A percentile compares a stretch with the other conserved stretches of the same genome.
phyloP scores from a whole-genome alignment of 1,140 invertebrate species.

The Plodia interpunctella region DNA sequence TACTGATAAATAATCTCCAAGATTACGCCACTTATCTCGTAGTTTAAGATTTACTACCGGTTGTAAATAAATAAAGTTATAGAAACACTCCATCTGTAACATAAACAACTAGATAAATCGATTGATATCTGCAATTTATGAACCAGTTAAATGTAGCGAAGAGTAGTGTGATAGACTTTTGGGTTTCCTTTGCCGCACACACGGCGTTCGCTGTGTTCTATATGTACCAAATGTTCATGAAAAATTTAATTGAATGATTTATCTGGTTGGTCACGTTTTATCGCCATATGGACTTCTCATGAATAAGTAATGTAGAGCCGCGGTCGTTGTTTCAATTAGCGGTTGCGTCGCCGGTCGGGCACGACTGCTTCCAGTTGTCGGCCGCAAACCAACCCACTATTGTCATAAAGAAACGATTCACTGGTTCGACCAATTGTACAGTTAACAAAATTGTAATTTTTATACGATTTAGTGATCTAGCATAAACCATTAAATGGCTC shows the following conservation, averaged over 20 bases:
- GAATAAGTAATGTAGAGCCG: conserved; percentile 71
- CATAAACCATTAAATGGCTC: not conserved
- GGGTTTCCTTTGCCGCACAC: too few species aligned
- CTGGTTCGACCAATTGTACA: conserved; percentile 18
- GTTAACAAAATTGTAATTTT: not conserved
- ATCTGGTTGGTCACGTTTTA: conserved; percentile 68
- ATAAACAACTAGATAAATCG: conserved; percentile 23
- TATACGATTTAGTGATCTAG: not conserved
- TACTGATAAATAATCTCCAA: conserved; percentile 25
- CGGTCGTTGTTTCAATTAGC: conserved; percentile 75
- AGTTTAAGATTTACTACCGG: conserved; percentile 17
- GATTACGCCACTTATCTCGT: conserved; percentile 23
- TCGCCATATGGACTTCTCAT: conserved; percentile 73
- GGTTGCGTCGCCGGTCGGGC: conserved; percentile 60
- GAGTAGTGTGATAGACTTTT: too few species aligned
- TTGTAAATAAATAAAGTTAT: conserved; percentile 19
- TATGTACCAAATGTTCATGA: conserved; percentile 42
- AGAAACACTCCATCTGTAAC: conserved; percentile 17
- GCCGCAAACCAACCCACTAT: conserved; percentile 33
- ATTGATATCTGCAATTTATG: not conserved
- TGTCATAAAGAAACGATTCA: conserved; percentile 38
- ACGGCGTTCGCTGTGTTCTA: not conserved
- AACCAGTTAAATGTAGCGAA: too few species aligned
- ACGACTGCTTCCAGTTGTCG: conserved; percentile 36
- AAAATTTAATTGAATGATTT: conserved; percentile 74